A percentile compares a stretch with the other conserved stretches of the same genome.
phyloP scores from a whole-genome alignment of 2,888 invertebrate genomes.

The Spilosoma lubricipeda region DNA sequence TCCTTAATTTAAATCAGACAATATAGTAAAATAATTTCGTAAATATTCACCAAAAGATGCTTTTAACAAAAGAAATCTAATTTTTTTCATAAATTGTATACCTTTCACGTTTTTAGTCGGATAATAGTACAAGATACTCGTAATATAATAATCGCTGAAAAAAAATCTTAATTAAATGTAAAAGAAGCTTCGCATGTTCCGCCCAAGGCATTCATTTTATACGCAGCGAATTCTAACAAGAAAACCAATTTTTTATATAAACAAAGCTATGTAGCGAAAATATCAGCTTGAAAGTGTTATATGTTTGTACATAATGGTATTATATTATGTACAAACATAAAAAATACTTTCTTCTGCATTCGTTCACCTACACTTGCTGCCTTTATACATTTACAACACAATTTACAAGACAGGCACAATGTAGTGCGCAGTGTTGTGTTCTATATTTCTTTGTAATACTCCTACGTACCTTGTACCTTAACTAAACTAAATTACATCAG shows the following conservation, averaged over 20 bases:
- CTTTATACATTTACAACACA: background rate
- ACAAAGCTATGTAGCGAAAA: conserved; percentile 20
- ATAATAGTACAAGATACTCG: conserved; percentile 33
- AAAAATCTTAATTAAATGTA: conserved; percentile 52
- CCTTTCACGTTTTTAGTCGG: conserved; percentile 30
- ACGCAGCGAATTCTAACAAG: conserved; percentile 23
- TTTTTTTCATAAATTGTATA: conserved; percentile 31
- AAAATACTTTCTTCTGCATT: too few species aligned
- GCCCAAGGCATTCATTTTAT: conserved; percentile 47
- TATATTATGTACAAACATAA: background rate
- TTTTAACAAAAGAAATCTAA: conserved; percentile 24
- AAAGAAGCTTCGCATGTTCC: conserved; percentile 47
- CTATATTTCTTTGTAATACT: too few species aligned
- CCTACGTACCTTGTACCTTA: background rate
- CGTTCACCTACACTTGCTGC: background rate
- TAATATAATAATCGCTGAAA: conserved; percentile 39
- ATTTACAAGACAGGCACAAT: background rate
- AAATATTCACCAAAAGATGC: conserved; percentile 1
- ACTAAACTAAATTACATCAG: background rate
- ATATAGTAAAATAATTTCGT: background rate
- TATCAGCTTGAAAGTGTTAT: background rate
- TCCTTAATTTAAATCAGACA: conserved; percentile 4
- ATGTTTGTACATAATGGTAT: background rate
- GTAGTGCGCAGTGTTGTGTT: too few species aligned
- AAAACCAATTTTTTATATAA: conserved; percentile 13